Evolutionary conservation across 1,140 invertebrate species (phyloP).

Genomic region (Hylyphantes graminicola): DNA sequence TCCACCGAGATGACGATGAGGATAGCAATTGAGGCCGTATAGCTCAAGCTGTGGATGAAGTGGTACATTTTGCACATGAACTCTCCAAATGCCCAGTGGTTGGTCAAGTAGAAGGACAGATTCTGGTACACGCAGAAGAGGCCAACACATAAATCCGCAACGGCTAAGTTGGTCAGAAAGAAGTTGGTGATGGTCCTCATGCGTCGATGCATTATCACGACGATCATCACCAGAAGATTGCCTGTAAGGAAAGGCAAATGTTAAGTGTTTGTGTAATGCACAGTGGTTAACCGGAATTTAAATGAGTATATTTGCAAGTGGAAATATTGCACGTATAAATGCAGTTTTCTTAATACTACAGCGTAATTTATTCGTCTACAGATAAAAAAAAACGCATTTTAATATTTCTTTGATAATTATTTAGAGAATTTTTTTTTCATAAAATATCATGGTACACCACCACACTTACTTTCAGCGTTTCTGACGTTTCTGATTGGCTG

Average conservation of each 20-base stretch:
- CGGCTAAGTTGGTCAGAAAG: constrained; percentile 83
- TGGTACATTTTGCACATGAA: constrained; percentile 87
- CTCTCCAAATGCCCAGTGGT: constrained; percentile 81
- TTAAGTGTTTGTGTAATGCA: too few species aligned
- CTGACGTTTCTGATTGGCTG: too few species aligned
- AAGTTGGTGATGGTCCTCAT: constrained; percentile 86
- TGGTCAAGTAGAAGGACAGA: constrained; percentile 79
- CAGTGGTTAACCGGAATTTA: too few species aligned
- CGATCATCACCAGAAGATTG: constrained; percentile 83
- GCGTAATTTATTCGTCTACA: too few species aligned
- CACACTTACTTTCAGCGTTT: too few species aligned
- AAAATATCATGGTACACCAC: too few species aligned
- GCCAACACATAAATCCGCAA: constrained; percentile 85
- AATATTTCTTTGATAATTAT: too few species aligned
- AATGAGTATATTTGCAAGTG: too few species aligned
- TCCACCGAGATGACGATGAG: constrained; percentile 85
- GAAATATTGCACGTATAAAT: too few species aligned
- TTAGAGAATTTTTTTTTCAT: too few species aligned
- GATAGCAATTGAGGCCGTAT: constrained; percentile 84
- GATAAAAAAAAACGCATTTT: too few species aligned
- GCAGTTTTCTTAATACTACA: too few species aligned
- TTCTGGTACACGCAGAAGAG: constrained; percentile 89
- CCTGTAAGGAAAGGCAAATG: constrained; percentile 72
- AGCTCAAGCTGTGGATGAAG: constrained; percentile 82
- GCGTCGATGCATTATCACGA: constrained; percentile 80